These are phyloP conservation scores for Pharmacophagus antenor DNA, from an alignment of 2,888 invertebrate species.

Conservation along the genomic window DNA sequence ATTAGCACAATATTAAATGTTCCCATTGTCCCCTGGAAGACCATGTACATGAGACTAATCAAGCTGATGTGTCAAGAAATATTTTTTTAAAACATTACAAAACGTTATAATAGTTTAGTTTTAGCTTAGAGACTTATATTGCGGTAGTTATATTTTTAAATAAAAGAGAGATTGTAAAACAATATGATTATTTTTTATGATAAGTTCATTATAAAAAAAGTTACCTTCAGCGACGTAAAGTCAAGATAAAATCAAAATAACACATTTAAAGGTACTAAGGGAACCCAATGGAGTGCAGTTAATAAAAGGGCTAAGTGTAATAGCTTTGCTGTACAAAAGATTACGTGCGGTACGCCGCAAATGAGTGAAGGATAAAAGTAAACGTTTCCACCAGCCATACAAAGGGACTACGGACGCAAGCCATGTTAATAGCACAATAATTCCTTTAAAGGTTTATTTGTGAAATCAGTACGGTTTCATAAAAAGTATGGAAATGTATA, in stretches of 20 bases:
- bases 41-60: too few species aligned
- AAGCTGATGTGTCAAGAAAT: too few species aligned
- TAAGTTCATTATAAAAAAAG: background rate
- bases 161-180: too few species aligned
- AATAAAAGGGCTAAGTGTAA: conserved; percentile 26
- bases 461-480: background rate
- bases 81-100: too few species aligned
- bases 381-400: conserved; percentile 15
- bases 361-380: conserved; percentile 28
- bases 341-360: conserved; percentile 27
- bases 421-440: conserved; percentile 1
- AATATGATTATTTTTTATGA: background rate
- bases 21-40: too few species aligned
- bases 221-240: background rate
- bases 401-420: conserved; percentile 6
- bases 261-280: background rate
- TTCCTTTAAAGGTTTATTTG: background rate
- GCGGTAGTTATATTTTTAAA: too few species aligned
- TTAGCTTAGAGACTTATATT: too few species aligned
- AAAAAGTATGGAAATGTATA: too few species aligned
- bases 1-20: too few species aligned
- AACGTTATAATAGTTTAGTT: too few species aligned
- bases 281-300: conserved; percentile 18
- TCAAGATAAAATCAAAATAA: background rate
- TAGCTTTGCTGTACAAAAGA: conserved; percentile 15